Evolutionary conservation across 30 jellyfish, hydroid and myxozoan genomes (phyloP), one percentile per base, ranked within the genome.

Genomic region (Aurelia aurita): DNA sequence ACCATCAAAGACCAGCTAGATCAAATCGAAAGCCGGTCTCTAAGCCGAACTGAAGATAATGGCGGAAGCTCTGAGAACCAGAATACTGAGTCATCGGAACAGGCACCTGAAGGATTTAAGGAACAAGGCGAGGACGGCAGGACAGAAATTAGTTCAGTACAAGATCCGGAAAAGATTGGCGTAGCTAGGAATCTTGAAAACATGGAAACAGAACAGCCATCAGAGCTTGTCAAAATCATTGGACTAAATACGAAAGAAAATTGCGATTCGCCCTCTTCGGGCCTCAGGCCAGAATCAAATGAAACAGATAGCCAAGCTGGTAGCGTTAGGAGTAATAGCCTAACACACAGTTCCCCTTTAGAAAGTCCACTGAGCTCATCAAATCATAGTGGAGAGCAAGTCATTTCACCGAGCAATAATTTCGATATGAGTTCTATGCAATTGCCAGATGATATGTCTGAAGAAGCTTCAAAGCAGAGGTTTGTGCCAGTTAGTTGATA

Each of bases 381-480:
- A 31, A 81, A 81, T 81, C 91, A 81, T 55, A 81, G 91, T 29
- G 43, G 60, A 23, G 91, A 81, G 15, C 91, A 72, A 26, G 72
- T 72, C 39, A 67, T 68, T 14, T 81, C 91, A 0, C 91, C 91
- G 2, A 67, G 85, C 18, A 83, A 81, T 12, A 84, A 46, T 64
- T 81, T 67, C 79, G 85, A 81, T 20, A 63, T 75, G n/a, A 71
- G 84, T 18, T 60, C 23, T 31, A 0, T 81, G 45, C 76, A 6
- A 28, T 49, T 14, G 1, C 66, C 54, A 7, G 84, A 72, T 34
- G 91, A 81, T 15, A 34, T 62, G 14, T 32, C 69, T 13, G 89
- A 78, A 62, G 91, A 81, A 28, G 84, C 85, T 26, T 81, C 91
- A 6, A 81, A 81, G 51, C 91, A 81, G 70, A 81, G 91, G 91